Evolutionary conservation across 1,140 invertebrate species (phyloP).

Genomic region (Drosophila jambulina): DNA sequence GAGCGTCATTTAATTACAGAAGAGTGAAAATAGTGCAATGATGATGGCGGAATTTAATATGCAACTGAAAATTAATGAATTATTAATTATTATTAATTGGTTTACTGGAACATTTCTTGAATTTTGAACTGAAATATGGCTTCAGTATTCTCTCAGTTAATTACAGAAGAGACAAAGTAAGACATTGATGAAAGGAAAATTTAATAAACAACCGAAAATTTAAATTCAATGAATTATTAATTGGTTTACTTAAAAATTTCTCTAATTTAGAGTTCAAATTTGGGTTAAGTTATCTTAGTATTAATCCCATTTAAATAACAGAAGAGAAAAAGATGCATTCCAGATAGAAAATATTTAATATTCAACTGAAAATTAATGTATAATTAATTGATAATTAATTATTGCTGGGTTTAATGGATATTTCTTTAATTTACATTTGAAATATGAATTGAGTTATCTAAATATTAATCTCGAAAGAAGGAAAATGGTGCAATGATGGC

Average conservation of each 20-base stretch:
- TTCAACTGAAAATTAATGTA: too few relatives aligned
- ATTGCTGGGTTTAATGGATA: too few relatives aligned
- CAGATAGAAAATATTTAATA: too few relatives aligned
- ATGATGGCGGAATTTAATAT: not conserved
- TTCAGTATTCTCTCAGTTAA: conserved; percentile 34
- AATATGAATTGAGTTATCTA: not conserved
- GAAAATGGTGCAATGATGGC: not conserved
- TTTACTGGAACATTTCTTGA: not conserved
- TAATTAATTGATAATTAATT: too few relatives aligned
- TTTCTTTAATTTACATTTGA: not conserved
- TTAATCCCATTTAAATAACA: too few relatives aligned
- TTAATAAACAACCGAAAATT: not conserved
- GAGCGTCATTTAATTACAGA: conserved; percentile 54
- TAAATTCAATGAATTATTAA: not conserved
- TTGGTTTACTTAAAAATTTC: not conserved
- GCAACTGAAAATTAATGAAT: not conserved
- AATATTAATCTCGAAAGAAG: not conserved
- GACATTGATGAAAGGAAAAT: not conserved
- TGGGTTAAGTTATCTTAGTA: too few relatives aligned
- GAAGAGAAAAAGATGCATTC: too few relatives aligned
- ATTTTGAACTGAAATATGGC: not conserved
- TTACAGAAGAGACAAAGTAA: conserved; percentile 15
- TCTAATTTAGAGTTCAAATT: not conserved
- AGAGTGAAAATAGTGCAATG: not conserved
- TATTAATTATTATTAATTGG: not conserved